Evolutionary conservation across 2,113 vertebrate genomes (phyloP).

Genomic region (Muntiacus reevesi): DNA sequence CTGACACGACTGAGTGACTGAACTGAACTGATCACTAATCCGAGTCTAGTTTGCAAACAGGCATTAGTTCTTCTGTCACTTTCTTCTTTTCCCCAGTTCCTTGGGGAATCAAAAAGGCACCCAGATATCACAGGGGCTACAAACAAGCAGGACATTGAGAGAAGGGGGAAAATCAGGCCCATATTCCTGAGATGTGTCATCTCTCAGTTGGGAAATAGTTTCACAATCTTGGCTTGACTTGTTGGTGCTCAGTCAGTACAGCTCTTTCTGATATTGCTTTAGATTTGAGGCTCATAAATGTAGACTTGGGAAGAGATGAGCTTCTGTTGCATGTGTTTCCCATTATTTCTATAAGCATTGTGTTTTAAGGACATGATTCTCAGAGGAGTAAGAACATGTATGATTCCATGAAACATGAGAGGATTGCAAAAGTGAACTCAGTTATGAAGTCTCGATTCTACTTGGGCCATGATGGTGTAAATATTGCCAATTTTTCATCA

Average conservation of each 20-base stretch:
- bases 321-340: neutral
- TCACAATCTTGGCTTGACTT: neutral
- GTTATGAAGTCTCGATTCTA: neutral
- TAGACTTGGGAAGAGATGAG: neutral
- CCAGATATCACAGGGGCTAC: neutral
- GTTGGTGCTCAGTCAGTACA: neutral
- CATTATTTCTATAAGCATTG: neutral
- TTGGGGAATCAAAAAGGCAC: neutral
- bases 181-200: neutral
- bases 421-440: neutral
- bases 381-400: conserved; percentile 12
- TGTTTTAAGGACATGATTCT: neutral
- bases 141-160: neutral
- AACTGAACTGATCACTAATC: neutral
- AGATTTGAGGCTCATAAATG: neutral
- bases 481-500: neutral
- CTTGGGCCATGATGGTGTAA: neutral
- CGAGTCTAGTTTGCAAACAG: neutral
- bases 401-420: neutral
- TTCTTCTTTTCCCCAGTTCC: neutral
- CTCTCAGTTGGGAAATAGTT: neutral
- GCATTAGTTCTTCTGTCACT: neutral
- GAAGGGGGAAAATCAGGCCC: neutral
- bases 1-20: neutral
- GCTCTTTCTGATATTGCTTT: neutral